Base-by-base conservation (phyloP, 1,140 invertebrate genomes). In the Mercenaria mercenaria region DNA sequence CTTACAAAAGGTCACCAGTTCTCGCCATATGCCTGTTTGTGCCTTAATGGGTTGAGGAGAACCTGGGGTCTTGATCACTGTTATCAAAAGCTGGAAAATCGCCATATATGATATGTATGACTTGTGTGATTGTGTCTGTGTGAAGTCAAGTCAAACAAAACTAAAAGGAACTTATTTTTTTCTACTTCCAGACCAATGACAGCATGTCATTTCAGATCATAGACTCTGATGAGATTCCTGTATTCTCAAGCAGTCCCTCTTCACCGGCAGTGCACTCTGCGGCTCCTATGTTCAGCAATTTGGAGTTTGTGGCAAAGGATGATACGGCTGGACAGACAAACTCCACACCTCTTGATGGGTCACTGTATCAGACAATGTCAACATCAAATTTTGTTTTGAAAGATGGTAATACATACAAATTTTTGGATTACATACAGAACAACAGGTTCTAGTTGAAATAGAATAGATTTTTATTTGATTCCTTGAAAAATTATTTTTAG, bases 201-300 rank as follows among this genome's bases (percentile, higher is more conserved):
- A 47, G 41, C 26, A 76, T 76, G 72, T 76, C 72, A 26, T 76
- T 76, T 41, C 39, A 76, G 41, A 76, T 39, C 26, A 3, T 50
- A 2, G 41, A 76, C 41, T 76, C 72, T 47, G 72, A 76, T 50
- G 72, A 76, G 20, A n/a, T 76, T 29, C 0, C 23, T n/a, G 3
- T 43, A 76, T 76, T 76, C 13, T 76, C 72, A 0, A 76, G 34
- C 15, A 8, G 59, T 29, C 29, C 59, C 1, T 64, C n/a, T n/a
- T 64, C 59, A 4, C 59, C 26, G 26, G 26, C n/a, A 26, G 6
- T 15, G 43, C n/a, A 64, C 26, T 64, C 26, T 4, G 26, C 59
- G 6, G n/a, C 8, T 29, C 52, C 52, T 20, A 13, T 4, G 59
- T 64, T 29, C 15, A 29, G 26, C 15, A 64, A 26, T 64, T 20